Evolutionary conservation across 1,140 invertebrate genomes (phyloP), one percentile per base, ranked within the genome.

Genomic region (Formica selysi): DNA sequence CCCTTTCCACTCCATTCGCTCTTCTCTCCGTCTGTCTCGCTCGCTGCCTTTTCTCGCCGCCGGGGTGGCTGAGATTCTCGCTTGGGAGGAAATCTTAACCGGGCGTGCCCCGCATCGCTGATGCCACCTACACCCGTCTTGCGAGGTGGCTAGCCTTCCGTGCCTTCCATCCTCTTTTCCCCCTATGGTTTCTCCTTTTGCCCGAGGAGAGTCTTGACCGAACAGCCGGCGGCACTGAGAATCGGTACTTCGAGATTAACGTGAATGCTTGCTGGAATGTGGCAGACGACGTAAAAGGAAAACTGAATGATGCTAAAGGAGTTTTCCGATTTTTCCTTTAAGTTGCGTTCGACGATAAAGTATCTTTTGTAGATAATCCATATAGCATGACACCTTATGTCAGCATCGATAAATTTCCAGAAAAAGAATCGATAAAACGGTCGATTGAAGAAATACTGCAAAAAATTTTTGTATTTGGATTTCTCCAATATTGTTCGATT

Each of bases 21-120:
- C 65, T 71, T 61, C 87, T 84, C 67, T 80, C 76, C 8, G 65
- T 81, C 61, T 73, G 22, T 87, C 78, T 74, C 85, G 70, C 85
- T 91, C 85, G 86, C 86, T 83, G 59, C 83, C 80, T 83, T 51
- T 71, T 62, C 70, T 86, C 80, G 90, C 87, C 86, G 88, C 89
- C 91, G 91, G 93, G 92, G 90, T 91, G 91, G 94, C 94, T 94
- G 94, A 94, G 94, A 95, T 95, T 95, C 94, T 92, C 93, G 94
- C 93, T 94, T 92, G 93, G 94, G 92, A 95, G 94, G 85, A 95
- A 95, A 95, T 95, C 94, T 95, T 95, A 94, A 95, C 94, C 94
- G 94, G 94, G 94, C 94, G 94, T 95, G 94, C 94, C 94, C 94
- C 90, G 94, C 93, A 95, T 95, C 92, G 88, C 74, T 93, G 94